These are phyloP conservation scores for Leiothrix lutea DNA, from an alignment of 2,113 vertebrate species.

Conservation along the genomic window DNA sequence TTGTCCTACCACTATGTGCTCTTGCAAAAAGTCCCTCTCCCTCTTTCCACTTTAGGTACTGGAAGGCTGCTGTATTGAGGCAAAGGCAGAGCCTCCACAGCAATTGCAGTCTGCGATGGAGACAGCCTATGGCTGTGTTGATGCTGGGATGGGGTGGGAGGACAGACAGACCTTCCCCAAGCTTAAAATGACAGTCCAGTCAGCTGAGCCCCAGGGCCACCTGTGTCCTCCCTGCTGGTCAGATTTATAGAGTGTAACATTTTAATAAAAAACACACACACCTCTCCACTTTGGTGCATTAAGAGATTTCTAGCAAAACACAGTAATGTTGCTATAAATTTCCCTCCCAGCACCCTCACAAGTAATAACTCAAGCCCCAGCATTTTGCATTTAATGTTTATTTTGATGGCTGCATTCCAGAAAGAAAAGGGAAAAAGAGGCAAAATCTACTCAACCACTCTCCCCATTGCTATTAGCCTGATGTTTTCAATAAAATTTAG, in stretches of 20 bases:
- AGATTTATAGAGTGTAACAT: conserved; percentile 84
- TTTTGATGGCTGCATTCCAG: conserved; percentile 82
- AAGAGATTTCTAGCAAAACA: conserved; percentile 84
- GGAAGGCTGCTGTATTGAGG: background rate
- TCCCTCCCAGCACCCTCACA: conserved; percentile 78
- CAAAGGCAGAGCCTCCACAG: background rate
- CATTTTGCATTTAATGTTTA: conserved; percentile 81
- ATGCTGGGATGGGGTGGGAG: background rate
- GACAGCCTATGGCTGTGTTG: background rate
- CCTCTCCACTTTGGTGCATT: conserved; percentile 82
- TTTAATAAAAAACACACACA: conserved; percentile 84
- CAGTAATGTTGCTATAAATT: conserved; percentile 81
- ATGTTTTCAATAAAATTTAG: conserved; percentile 79
- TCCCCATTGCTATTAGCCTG: conserved; percentile 67
- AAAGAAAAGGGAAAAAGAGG: conserved; percentile 63
- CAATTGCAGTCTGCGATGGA: background rate
- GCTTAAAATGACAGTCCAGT: conserved; percentile 71
- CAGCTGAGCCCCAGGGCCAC: conserved; percentile 74
- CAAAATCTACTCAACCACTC: conserved; percentile 29
- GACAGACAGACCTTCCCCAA: background rate
- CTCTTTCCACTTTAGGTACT: background rate
- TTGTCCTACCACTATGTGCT: background rate
- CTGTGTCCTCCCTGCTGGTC: conserved; percentile 79
- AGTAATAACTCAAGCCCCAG: conserved; percentile 81
- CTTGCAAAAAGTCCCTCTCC: background rate